Conservation (phyloP, 2,888 invertebrate genomes). For the Steinernema carpocapsae region DNA sequence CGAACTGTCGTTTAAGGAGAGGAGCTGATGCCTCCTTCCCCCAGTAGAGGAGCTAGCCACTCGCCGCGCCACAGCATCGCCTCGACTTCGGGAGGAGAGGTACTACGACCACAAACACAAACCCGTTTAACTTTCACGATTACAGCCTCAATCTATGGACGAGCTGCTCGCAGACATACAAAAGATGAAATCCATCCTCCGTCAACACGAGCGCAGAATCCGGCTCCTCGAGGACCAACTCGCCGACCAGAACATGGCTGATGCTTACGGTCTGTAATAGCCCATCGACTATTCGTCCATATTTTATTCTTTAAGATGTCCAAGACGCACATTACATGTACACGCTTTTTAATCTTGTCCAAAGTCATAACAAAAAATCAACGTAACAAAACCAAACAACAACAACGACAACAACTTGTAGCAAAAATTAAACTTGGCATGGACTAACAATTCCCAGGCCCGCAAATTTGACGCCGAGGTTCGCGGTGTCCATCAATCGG, state of each 20-base stretch:
- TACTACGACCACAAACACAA: neutral
- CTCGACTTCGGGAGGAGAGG: constrained; percentile 19
- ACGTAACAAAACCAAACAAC: constrained; percentile 29
- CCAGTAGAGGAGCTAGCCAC: neutral
- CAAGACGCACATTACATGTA: no score
- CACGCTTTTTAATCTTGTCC: no score
- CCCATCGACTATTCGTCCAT: neutral
- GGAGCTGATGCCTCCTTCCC: constrained; percentile 23
- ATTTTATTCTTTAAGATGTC: neutral
- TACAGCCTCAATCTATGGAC: constrained; percentile 39
- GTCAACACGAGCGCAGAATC: constrained; percentile 68
- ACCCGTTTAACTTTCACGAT: neutral
- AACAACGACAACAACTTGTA: constrained; percentile 3
- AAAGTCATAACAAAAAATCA: constrained; percentile 5
- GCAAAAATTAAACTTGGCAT: no score
- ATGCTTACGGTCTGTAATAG: constrained; percentile 55
- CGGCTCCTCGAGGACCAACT: constrained; percentile 66
- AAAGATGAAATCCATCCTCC: constrained; percentile 66
- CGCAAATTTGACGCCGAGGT: no score
- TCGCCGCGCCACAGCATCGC: constrained; percentile 36
- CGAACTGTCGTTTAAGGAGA: neutral
- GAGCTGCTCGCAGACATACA: constrained; percentile 56
- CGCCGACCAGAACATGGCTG: constrained; percentile 61
- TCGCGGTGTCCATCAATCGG: neutral
- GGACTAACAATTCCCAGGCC: no score